Evolutionary conservation across 2,113 vertebrate genomes (phyloP).

Genomic region (Strigops habroptila): DNA sequence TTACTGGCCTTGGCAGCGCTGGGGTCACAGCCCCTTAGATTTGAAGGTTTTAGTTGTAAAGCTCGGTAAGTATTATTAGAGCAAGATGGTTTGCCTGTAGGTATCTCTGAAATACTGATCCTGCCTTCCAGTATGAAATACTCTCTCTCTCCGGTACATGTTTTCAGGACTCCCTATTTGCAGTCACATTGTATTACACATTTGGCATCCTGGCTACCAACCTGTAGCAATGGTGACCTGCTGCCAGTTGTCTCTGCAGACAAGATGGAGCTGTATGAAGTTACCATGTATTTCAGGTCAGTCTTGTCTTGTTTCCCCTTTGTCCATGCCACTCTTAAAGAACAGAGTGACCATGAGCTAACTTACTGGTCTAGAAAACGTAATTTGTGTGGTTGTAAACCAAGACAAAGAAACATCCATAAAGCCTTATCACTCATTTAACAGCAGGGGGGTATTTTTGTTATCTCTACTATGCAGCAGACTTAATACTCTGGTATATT

Average conservation of each 20-base stretch:
- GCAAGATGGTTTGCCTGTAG: accelerated
- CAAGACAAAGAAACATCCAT: background rate
- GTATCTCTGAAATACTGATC: background rate
- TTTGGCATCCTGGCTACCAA: background rate
- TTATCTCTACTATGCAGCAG: background rate
- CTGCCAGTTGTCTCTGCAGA: background rate
- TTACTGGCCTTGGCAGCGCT: background rate
- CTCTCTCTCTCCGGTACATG: background rate
- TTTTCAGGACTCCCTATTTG: background rate
- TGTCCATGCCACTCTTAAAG: background rate
- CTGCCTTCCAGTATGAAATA: background rate
- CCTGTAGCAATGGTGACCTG: background rate
- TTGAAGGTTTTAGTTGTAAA: background rate
- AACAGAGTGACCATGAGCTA: background rate
- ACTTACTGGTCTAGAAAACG: background rate
- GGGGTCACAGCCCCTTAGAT: background rate
- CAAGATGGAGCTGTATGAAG: background rate
- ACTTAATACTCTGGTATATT: background rate
- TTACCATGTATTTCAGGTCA: background rate
- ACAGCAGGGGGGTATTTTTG: background rate
- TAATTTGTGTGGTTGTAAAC: background rate
- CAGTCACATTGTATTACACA: background rate
- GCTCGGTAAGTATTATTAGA: background rate
- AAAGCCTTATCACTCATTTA: background rate
- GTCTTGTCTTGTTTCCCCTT: background rate